Base-by-base conservation (phyloP, 2,888 invertebrate species). In the Nasonia oneida region DNA sequence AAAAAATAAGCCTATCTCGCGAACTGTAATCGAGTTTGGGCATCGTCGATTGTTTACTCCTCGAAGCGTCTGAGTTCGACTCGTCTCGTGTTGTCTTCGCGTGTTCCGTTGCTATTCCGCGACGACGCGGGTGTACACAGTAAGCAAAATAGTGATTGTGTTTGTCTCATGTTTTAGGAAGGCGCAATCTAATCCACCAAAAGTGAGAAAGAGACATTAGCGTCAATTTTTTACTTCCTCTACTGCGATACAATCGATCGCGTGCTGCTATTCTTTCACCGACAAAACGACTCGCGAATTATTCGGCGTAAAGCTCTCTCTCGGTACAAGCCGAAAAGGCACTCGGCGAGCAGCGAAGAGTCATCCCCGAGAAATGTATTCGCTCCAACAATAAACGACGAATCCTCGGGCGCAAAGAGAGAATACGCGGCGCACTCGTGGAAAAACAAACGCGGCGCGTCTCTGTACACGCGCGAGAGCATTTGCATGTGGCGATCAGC, bases 401-500 rank as follows among this genome's bases (percentile, higher is more conserved):
- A 76, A 76, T 50, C 15, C 23, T 18, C 53, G 53, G 53, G 50
- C 53, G 37, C 53, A 73, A 57, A 23, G 33, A 15, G 33, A 18
- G 77, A 61, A 14, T 4, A 77, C 12, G 39, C 2, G 15, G 50
- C 23, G 12, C 53, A 47, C 61, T 50, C 50, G 78, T 81, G 88
- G 81, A 87, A 87, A 87, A 87, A 87, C 86, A 87, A 87, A 83
- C 81, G 81, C 81, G 73, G 15, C 50, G 23, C 64, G n/a, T 74
- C 12, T 64, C 64, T 75, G 75, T 81, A 39, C 53, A 33, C 70
- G 70, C 70, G 70, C 50, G 89, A 91, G 88, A 92, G 92, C 92
- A 93, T 92, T 93, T 93, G 92, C 92, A 91, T 93, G 93, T 93
- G 93, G 88, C 90, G 91, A 91, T 91, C 92, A 90, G 86, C 90